Evolutionary conservation across 2,797 vertebrate genomes (phyloP).

Genomic region (Poecile montanus): DNA sequence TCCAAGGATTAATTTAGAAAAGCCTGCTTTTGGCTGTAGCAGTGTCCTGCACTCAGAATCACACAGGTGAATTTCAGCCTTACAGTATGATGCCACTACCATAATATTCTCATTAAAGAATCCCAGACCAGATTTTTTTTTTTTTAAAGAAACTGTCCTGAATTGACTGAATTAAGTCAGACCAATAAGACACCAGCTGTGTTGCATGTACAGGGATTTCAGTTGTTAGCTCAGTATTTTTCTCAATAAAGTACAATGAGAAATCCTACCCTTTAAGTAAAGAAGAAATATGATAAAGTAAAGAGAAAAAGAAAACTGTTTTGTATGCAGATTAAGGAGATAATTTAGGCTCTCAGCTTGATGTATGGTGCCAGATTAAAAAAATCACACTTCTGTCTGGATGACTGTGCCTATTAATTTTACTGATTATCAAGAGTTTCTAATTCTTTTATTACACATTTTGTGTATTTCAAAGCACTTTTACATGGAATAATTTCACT

Average conservation of each 20-base stretch:
- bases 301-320: not conserved
- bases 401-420: not conserved
- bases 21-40: not conserved
- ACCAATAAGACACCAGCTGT: not conserved
- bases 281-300: not conserved
- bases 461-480: conserved; percentile 21
- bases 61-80: not conserved
- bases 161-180: not conserved
- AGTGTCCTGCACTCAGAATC: not conserved
- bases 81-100: not conserved
- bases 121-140: not conserved
- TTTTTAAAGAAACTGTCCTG: not conserved
- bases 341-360: not conserved
- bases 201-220: not conserved
- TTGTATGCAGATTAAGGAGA: not conserved
- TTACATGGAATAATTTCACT: not conserved
- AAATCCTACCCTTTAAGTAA: not conserved
- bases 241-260: not conserved
- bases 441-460: not conserved
- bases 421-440: conserved; percentile 4
- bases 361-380: not conserved
- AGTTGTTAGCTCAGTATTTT: not conserved
- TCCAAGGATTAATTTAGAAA: not conserved
- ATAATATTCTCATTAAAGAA: not conserved
- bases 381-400: not conserved